phyloP scores from a whole-genome alignment of 2,113 vertebrate genomes.

The Oriolus oriolus region DNA sequence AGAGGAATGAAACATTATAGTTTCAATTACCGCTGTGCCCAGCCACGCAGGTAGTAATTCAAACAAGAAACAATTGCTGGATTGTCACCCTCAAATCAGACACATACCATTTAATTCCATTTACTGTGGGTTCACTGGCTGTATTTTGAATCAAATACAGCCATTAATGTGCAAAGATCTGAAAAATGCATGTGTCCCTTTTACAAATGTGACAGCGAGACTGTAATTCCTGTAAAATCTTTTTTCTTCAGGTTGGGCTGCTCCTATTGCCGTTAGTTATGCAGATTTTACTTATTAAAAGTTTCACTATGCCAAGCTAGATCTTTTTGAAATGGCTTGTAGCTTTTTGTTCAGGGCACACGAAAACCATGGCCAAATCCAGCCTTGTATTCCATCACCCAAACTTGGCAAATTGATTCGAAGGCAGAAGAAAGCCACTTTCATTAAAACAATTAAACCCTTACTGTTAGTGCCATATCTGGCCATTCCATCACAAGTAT shows the following conservation, averaged over 20 bases:
- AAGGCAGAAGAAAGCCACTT: not conserved
- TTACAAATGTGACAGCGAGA: conserved; percentile 49
- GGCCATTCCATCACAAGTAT: not conserved
- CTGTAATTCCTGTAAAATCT: conserved; percentile 45
- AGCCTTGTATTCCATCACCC: not conserved
- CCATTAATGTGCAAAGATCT: conserved; percentile 67
- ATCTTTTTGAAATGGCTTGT: not conserved
- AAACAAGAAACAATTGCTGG: conserved; percentile 65
- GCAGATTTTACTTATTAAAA: not conserved
- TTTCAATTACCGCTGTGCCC: conserved; percentile 66
- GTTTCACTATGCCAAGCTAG: not conserved
- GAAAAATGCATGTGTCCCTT: conserved; percentile 60
- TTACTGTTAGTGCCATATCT: not conserved
- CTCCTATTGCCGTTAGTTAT: not conserved
- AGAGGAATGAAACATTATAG: conserved; percentile 62
- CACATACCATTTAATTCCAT: conserved; percentile 69
- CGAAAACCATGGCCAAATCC: not conserved
- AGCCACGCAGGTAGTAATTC: conserved; percentile 66
- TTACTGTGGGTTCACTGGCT: conserved; percentile 65
- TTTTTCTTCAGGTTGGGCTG: conserved; percentile 53
- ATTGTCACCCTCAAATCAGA: conserved; percentile 66
- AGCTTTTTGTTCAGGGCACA: not conserved
- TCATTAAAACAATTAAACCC: conserved; percentile 46
- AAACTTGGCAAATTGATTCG: not conserved
- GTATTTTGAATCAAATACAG: conserved; percentile 65